These are phyloP conservation scores for Andrena fulva DNA, from an alignment of 2,888 invertebrate species.

Conservation along the genomic window DNA sequence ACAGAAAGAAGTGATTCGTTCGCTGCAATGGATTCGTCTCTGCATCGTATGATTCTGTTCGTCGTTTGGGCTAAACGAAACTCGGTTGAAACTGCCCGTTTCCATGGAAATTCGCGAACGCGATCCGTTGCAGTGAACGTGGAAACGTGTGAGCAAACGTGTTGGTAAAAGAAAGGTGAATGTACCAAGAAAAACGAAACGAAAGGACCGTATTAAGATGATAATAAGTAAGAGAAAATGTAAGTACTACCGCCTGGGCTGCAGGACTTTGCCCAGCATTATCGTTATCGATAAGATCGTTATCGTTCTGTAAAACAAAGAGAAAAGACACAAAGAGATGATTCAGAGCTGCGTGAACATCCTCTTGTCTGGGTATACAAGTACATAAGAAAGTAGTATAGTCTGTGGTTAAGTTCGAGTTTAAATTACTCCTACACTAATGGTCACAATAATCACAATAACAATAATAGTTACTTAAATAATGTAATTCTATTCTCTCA, in stretches of 20 bases:
- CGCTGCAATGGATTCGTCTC: conserved; percentile 29
- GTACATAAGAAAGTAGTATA: conserved; percentile 41
- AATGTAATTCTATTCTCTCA: conserved; percentile 44
- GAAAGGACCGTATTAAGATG: conserved; percentile 66
- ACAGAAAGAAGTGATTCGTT: conserved; percentile 43
- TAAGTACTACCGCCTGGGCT: conserved; percentile 85
- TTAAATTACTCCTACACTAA: conserved; percentile 62
- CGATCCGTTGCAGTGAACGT: conserved; percentile 11
- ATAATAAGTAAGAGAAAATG: conserved; percentile 80
- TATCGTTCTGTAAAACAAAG: conserved; percentile 85
- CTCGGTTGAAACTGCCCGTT: neutral
- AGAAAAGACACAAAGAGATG: conserved; percentile 83
- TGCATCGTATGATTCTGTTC: neutral
- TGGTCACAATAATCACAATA: conserved; percentile 31
- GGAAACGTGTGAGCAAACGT: conserved; percentile 13
- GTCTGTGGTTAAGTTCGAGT: conserved; percentile 37
- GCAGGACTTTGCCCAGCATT: conserved; percentile 85
- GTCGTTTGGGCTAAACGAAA: neutral
- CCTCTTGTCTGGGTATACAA: conserved; percentile 65
- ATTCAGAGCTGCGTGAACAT: conserved; percentile 79
- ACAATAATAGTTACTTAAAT: conserved; percentile 12
- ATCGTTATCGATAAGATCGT: conserved; percentile 85
- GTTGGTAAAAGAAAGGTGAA: conserved; percentile 47
- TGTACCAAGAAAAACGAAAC: conserved; percentile 48
- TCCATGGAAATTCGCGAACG: neutral